Conservation (phyloP, 2,113 vertebrate genomes). For the Strigops habroptila region DNA sequence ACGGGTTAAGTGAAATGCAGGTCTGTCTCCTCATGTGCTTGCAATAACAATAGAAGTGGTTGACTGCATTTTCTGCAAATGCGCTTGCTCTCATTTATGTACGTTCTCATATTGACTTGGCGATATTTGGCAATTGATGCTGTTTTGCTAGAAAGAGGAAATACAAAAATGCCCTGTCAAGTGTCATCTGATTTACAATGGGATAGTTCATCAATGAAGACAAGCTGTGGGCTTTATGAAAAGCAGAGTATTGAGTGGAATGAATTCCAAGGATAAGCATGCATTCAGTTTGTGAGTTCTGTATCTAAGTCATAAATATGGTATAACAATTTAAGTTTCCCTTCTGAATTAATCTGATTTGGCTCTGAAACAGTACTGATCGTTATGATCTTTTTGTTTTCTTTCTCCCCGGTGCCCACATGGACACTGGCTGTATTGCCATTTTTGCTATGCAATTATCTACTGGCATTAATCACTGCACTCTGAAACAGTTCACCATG, state of each 20-base stretch:
- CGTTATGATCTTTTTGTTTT: not conserved
- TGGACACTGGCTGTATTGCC: not conserved
- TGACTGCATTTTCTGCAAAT: not conserved
- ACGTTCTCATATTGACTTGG: not conserved
- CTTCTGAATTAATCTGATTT: slow-evolving; percentile 23
- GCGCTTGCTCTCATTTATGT: not conserved
- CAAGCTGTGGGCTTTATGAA: not conserved
- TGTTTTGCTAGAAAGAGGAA: not conserved
- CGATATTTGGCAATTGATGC: not conserved
- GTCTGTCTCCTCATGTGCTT: not conserved
- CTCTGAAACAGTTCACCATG: not conserved
- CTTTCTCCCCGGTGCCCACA: not conserved
- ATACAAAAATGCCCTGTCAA: not conserved
- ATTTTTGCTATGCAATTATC: not conserved
- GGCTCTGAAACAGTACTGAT: not conserved
- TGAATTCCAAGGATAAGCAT: not conserved
- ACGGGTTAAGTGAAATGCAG: not conserved
- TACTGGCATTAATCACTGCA: not conserved
- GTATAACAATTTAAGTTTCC: not conserved
- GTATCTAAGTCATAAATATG: slow-evolving; percentile 10
- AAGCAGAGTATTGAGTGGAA: not conserved
- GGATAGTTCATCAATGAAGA: not conserved
- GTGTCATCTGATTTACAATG: not conserved
- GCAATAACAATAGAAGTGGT: not conserved
- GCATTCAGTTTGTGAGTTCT: not conserved